Conservation (phyloP, 2,113 vertebrate genomes). For the Excalfactoria chinensis region DNA sequence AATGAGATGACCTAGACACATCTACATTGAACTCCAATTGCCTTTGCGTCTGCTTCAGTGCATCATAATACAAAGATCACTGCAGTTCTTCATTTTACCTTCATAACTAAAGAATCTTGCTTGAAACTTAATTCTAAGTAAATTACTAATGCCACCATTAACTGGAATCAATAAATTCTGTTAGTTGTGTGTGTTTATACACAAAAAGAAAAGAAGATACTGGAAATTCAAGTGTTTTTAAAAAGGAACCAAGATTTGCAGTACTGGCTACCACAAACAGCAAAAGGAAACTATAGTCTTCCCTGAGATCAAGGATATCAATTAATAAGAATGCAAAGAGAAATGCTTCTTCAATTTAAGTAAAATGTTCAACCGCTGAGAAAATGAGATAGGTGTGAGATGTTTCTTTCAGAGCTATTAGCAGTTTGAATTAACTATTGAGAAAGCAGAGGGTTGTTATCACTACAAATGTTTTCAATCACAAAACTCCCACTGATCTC, state of each 20-base stretch:
- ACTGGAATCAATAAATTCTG: background rate
- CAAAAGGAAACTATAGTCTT: background rate
- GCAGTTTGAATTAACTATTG: background rate
- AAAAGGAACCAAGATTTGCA: background rate
- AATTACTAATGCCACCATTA: constrained; percentile 1
- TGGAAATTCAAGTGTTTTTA: background rate
- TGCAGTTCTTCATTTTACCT: background rate
- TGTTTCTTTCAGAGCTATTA: background rate
- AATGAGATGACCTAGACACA: background rate
- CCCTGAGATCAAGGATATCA: background rate
- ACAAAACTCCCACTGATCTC: constrained; percentile 13
- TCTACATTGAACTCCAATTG: background rate
- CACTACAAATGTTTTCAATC: background rate
- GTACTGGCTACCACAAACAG: background rate
- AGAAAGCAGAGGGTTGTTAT: background rate
- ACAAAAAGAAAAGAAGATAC: background rate
- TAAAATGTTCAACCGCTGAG: background rate
- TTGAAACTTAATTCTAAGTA: background rate
- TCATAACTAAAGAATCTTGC: background rate
- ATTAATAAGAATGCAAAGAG: background rate
- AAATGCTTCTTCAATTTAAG: background rate
- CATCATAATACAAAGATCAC: background rate
- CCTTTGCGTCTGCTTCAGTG: background rate
- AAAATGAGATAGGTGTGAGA: background rate
- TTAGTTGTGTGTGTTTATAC: background rate